Evolutionary conservation across 2,113 vertebrate genomes (phyloP).

Genomic region (Eulemur macaco): DNA sequence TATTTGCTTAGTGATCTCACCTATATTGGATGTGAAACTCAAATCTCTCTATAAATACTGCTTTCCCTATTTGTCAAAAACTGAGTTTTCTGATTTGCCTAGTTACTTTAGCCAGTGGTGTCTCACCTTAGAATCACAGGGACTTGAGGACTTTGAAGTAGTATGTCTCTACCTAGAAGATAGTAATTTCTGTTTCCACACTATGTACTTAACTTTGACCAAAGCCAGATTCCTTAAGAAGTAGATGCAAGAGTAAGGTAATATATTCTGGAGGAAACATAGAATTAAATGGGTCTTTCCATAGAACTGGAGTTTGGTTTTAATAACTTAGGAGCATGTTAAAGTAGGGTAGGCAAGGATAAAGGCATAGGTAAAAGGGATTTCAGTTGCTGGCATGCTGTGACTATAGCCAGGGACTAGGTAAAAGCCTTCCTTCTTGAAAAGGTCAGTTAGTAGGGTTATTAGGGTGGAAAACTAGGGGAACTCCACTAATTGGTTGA

Average conservation of each 20-base stretch:
- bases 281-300: not conserved
- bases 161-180: not conserved
- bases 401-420: not conserved
- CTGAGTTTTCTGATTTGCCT: constrained; percentile 17
- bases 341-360: not conserved
- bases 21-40: not conserved
- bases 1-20: not conserved
- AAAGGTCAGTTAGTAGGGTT: not conserved
- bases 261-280: not conserved
- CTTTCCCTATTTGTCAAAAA: constrained; percentile 7
- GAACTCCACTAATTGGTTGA: constrained; percentile 51
- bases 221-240: not conserved
- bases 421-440: constrained; percentile 22
- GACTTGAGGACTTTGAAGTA: constrained; percentile 13
- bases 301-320: constrained; percentile 29
- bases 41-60: not conserved
- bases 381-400: not conserved
- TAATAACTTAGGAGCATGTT: constrained; percentile 22
- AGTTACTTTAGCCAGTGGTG: not conserved
- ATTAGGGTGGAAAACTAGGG: constrained; percentile 56
- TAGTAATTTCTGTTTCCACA: not conserved
- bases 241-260: not conserved
- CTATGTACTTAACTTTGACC: not conserved
- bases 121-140: not conserved
- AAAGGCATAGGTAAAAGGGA: not conserved